phyloP scores from a whole-genome alignment of 2,888 invertebrate species.

The Geotrupes spiniger region DNA sequence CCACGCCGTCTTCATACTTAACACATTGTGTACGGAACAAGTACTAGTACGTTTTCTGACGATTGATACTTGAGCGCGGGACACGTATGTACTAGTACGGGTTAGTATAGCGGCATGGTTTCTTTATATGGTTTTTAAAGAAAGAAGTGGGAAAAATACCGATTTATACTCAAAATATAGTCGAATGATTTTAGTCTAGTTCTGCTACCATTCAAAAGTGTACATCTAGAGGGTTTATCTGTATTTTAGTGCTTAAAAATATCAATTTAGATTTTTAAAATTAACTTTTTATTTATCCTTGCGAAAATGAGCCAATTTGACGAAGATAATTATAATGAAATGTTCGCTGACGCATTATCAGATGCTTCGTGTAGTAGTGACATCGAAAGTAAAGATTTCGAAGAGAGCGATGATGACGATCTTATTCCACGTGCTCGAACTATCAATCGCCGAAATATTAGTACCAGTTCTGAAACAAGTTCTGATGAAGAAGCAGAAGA shows the following conservation, averaged over 20 bases:
- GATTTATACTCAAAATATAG: no score
- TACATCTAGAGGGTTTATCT: conserved; percentile 1
- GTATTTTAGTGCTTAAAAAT: neutral
- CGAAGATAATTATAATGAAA: neutral
- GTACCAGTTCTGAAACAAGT: no score
- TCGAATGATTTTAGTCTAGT: no score
- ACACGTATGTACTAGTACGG: no score
- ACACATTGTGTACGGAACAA: no score
- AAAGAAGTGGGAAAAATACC: no score
- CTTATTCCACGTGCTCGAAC: conserved; percentile 1
- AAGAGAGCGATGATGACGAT: conserved; percentile 1
- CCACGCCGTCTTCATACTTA: no score
- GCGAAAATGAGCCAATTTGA: conserved; percentile 1
- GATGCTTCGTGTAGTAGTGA: conserved; percentile 1
- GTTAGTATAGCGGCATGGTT: no score
- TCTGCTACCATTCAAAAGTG: no score
- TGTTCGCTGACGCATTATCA: neutral
- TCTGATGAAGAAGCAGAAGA: conserved; percentile 1
- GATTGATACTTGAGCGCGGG: no score
- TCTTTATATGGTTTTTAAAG: no score
- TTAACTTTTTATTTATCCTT: conserved; percentile 1
- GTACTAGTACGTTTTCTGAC: no score
- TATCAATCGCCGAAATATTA: neutral
- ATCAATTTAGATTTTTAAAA: conserved; percentile 1
- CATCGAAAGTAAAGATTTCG: conserved; percentile 1